Conservation (phyloP, 2,797 vertebrate species). For the Decapterus maruadsi region DNA sequence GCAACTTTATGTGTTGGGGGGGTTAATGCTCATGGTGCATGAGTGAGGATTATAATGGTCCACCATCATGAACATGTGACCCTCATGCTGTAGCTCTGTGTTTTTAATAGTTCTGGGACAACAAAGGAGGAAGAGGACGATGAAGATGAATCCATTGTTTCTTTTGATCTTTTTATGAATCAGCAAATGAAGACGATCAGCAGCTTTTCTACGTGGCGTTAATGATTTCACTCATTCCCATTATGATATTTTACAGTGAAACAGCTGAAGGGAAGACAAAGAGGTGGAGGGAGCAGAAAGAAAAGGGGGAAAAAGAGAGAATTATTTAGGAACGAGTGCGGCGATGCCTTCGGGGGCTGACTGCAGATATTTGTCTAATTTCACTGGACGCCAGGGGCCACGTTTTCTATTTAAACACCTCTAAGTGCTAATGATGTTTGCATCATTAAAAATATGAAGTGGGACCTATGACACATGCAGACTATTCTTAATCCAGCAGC, state of each 20-base stretch:
- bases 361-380: slow-evolving; percentile 70
- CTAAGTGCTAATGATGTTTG: slow-evolving; percentile 64
- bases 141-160: neutral
- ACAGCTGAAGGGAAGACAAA: slow-evolving; percentile 3
- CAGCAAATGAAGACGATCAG: neutral
- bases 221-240: slow-evolving; percentile 5
- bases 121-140: neutral
- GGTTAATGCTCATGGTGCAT: neutral
- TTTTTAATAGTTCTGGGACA: neutral
- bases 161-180: neutral
- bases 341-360: slow-evolving; percentile 46
- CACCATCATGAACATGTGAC: neutral
- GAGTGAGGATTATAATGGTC: neutral
- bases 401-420: slow-evolving; percentile 65
- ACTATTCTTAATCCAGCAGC: neutral
- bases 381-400: slow-evolving; percentile 43
- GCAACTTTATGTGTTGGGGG: too few relatives aligned
- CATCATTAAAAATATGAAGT: slow-evolving; percentile 59
- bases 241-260: slow-evolving; percentile 31
- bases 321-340: slow-evolving; percentile 54
- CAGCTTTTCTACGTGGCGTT: neutral
- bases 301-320: slow-evolving; percentile 6
- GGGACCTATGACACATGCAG: slow-evolving; percentile 34
- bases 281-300: slow-evolving; percentile 4
- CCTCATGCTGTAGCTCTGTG: neutral